phyloP scores from a whole-genome alignment of 2,797 vertebrate species.

The Chrosomus eos region DNA sequence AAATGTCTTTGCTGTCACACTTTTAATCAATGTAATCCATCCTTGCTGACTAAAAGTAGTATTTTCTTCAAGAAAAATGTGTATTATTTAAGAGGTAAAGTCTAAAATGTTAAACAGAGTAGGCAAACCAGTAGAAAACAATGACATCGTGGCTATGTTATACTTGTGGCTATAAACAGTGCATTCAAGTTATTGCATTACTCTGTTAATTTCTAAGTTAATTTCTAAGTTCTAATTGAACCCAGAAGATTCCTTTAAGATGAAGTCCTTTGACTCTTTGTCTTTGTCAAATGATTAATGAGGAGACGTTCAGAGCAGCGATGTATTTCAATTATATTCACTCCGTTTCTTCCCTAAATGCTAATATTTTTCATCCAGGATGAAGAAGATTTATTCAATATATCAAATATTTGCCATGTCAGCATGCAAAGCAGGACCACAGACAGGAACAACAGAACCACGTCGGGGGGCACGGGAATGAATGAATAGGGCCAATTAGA shows the following conservation, averaged over 20 bases:
- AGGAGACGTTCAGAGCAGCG: conserved; percentile 6
- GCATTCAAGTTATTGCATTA: background rate
- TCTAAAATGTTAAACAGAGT: background rate
- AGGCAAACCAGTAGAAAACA: background rate
- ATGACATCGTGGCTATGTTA: background rate
- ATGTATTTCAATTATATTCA: conserved; percentile 32
- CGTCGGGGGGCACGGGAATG: conserved; percentile 5
- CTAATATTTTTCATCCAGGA: conserved; percentile 37
- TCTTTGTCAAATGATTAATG: conserved; percentile 17
- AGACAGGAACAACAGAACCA: conserved; percentile 16
- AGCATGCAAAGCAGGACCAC: conserved; percentile 21
- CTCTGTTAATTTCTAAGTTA: background rate
- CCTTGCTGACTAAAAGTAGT: background rate
- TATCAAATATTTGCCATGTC: conserved; percentile 37
- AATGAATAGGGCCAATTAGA: conserved; percentile 54
- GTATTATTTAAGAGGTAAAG: background rate
- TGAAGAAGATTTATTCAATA: conserved; percentile 32
- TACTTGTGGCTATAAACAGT: background rate
- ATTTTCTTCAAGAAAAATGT: background rate
- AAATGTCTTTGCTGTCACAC: background rate
- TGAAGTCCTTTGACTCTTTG: conserved; percentile 10
- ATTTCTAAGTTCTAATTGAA: background rate
- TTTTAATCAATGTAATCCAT: background rate
- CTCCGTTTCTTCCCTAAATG: conserved; percentile 29
- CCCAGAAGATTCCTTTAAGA: background rate